Evolutionary conservation across 1,140 invertebrate genomes (phyloP).

Genomic region (Diprion similis): DNA sequence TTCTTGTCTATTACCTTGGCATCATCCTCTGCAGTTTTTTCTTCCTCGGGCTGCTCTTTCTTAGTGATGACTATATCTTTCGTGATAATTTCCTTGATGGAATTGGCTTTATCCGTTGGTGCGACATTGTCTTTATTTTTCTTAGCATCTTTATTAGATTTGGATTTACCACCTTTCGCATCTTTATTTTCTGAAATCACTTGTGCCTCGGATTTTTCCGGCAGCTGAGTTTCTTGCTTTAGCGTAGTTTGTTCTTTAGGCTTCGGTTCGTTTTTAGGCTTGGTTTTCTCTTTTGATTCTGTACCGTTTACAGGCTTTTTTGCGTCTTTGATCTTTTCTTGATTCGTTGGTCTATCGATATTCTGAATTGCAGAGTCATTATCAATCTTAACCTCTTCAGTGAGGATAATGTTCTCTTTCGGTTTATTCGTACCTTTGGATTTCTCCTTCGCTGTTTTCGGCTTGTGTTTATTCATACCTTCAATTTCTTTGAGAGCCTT

Average conservation of each 20-base stretch:
- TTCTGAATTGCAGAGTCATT: neutral
- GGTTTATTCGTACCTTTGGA: constrained; percentile 12
- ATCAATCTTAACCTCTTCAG: neutral
- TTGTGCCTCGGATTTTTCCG: neutral
- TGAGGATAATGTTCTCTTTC: constrained; percentile 1
- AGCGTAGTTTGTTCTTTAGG: constrained; percentile 7
- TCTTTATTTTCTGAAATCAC: neutral
- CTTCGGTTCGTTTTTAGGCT: constrained; percentile 17
- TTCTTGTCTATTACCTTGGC: neutral
- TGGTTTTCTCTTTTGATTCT: constrained; percentile 12
- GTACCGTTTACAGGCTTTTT: neutral
- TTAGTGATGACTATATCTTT: neutral
- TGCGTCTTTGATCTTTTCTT: constrained; percentile 14
- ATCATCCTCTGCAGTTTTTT: neutral
- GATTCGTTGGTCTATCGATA: constrained; percentile 4
- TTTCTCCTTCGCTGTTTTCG: constrained; percentile 42
- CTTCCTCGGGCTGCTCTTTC: neutral
- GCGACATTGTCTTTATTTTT: neutral
- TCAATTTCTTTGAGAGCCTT: constrained; percentile 67
- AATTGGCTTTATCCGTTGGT: neutral
- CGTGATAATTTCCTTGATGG: neutral
- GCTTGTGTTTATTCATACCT: constrained; percentile 57
- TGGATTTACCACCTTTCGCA: neutral
- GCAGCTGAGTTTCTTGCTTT: neutral
- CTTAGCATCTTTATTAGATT: neutral